A percentile compares a stretch with the other conserved stretches of the same genome.
Conservation (phyloP, 2,888 invertebrate genomes). For the Pediacus dermestoides region DNA sequence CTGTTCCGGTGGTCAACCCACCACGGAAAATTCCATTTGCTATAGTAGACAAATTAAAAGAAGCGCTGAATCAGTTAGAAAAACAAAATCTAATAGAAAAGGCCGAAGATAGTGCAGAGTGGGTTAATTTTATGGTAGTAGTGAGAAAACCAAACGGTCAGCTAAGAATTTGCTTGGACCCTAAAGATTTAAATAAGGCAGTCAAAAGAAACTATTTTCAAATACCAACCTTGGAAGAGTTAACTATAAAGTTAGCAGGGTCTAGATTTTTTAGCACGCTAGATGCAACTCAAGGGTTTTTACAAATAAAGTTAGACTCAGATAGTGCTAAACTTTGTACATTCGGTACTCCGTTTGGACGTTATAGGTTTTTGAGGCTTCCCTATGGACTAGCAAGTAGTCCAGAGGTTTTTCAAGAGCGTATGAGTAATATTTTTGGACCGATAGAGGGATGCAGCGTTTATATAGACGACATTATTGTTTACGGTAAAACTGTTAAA, state of each 20-base stretch:
- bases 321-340: slow-evolving; percentile 13
- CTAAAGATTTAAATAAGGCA: slow-evolving; percentile 31
- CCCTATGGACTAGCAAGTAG: too few species aligned
- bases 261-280: slow-evolving; percentile 30
- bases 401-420: too few species aligned
- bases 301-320: slow-evolving; percentile 9
- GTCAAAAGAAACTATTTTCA: slow-evolving; percentile 18
- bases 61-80: slow-evolving; percentile 14
- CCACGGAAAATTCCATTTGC: slow-evolving; percentile 20
- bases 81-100: slow-evolving; percentile 12
- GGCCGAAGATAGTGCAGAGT: slow-evolving; percentile 11
- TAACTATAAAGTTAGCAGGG: slow-evolving; percentile 6
- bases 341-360: too few species aligned
- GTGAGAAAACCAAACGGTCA: slow-evolving; percentile 19
- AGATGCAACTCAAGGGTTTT: slow-evolving; percentile 27
- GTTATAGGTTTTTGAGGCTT: too few species aligned
- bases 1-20: slow-evolving; percentile 12
- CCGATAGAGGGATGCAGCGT: too few species aligned
- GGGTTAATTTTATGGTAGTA: slow-evolving; percentile 19
- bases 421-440: too few species aligned
- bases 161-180: slow-evolving; percentile 35
- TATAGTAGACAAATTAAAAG: slow-evolving; percentile 15
- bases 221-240: slow-evolving; percentile 12
- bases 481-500: too few species aligned
- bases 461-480: too few species aligned